phyloP scores from a whole-genome alignment of 92 coral and sea anemone species.

The Porites lobata region DNA sequence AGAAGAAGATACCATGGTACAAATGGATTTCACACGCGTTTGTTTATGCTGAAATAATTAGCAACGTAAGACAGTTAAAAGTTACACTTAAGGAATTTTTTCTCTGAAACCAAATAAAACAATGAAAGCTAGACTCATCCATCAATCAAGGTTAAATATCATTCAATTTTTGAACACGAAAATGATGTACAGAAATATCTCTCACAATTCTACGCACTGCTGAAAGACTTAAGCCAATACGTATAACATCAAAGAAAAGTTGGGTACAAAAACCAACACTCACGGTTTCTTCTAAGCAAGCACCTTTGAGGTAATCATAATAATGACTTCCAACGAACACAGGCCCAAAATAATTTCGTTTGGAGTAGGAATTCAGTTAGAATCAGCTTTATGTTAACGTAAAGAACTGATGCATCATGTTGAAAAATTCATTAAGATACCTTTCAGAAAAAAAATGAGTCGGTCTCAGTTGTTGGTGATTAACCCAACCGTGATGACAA shows the following conservation, averaged over 20 bases:
- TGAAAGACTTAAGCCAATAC: neutral
- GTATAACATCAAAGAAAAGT: no score
- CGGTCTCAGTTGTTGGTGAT: no score
- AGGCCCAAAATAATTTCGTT: neutral
- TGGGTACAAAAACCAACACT: neutral
- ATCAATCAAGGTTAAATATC: no score
- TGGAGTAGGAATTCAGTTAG: neutral
- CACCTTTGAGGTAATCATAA: neutral
- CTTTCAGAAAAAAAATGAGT: no score
- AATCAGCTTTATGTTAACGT: no score
- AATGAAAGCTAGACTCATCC: neutral
- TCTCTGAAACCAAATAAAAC: neutral
- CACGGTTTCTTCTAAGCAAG: neutral
- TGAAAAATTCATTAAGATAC: no score
- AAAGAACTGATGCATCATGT: no score
- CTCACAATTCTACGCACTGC: neutral
- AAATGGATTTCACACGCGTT: no score
- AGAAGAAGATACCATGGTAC: no score
- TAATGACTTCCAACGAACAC: neutral
- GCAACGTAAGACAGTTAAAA: neutral
- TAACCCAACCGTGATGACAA: no score
- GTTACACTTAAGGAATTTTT: neutral
- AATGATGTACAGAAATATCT: neutral
- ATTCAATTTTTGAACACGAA: no score
- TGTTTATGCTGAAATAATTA: neutral